Percentiles rank a stretch among this genome's conserved stretches.
Conservation (phyloP, 2,888 invertebrate genomes). For the Pyralis farinalis region DNA sequence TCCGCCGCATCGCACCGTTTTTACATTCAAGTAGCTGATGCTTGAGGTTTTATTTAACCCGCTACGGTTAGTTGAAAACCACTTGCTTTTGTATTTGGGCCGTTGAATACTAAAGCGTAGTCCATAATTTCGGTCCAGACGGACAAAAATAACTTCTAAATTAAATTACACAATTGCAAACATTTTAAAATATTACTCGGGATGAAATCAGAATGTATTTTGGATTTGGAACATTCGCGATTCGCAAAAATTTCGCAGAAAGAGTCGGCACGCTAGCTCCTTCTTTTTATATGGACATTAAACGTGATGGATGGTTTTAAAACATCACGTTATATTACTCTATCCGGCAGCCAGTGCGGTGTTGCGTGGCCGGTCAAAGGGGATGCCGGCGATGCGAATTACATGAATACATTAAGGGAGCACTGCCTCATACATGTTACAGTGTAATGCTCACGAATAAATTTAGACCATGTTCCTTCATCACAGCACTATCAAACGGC, state of each 20-base stretch:
- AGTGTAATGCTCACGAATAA: conserved; percentile 78
- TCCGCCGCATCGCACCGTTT: conserved; percentile 61
- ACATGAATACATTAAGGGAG: conserved; percentile 80
- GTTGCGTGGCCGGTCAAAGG: conserved; percentile 81
- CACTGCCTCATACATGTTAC: conserved; percentile 72
- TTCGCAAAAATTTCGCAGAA: conserved; percentile 46
- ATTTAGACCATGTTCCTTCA: conserved; percentile 74
- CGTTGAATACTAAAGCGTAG: conserved; percentile 55
- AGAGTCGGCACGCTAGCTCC: conserved; percentile 57
- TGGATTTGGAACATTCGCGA: conserved; percentile 35
- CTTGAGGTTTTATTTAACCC: conserved; percentile 66
- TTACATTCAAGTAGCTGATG: conserved; percentile 71
- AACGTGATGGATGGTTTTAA: conserved; percentile 80
- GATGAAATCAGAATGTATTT: conserved; percentile 20
- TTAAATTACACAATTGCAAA: conserved; percentile 6
- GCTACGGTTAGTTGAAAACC: conserved; percentile 53
- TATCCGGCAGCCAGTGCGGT: conserved; percentile 71
- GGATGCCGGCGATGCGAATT: conserved; percentile 79
- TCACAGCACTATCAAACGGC: conserved; percentile 57
- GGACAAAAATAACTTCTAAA: conserved; percentile 26
- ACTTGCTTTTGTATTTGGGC: conserved; percentile 60
- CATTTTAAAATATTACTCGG: conserved; percentile 5
- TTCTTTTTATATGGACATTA: conserved; percentile 77
- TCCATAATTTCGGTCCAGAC: conserved; percentile 51
- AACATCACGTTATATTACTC: conserved; percentile 78